Evolutionary conservation across 53 echinoderm and acorn worm genomes (phyloP), one percentile per base, ranked within the genome.

Genomic region (Luidia sarsii): DNA sequence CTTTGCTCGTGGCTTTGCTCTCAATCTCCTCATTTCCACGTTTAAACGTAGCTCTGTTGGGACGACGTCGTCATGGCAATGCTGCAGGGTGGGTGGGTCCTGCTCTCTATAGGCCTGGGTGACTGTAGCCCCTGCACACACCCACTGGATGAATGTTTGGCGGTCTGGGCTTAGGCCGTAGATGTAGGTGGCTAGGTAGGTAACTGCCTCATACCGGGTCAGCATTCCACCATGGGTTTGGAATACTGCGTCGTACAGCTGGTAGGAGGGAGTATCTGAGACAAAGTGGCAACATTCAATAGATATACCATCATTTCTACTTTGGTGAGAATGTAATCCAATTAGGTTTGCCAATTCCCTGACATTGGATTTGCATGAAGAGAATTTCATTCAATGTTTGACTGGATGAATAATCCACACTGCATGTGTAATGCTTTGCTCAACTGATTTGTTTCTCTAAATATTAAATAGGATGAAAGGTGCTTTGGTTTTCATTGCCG

Each of bases 111-210:
- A 54, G 27, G 68, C 82, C 0, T 68, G 36, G 15, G 68, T 67
- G 55, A 68, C 33, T 38, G 69, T 43, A 16, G 33, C 39, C 31
- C 50, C 50, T 25, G 57, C 55, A 0, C 33, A 1, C 2, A 67
- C 56, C 54, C 45, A 55, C 14, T 82, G 68, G 11, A 68, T 9
- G 45, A 82, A 68, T 29, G 21, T 53, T 0, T 49, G 25, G 11
- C 54, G 39, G 1, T 57, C 68, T 2, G 57, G 57, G 21, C 43
- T 45, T 4, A 68, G 68, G 25, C 82, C 82, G 5, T 68, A 43
- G 53, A 68, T 31, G 41, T 69, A 82, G 7, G 55, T 68, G 27
- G 82, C 14, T 20, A 82, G 15, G 69, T 68, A 82, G 16, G 9
- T 31, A 10, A 57, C 70, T 18, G 43, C 57, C 70, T 67, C 68